Conservation (phyloP, 2,113 vertebrate genomes). For the Mormyrus iriodes region DNA sequence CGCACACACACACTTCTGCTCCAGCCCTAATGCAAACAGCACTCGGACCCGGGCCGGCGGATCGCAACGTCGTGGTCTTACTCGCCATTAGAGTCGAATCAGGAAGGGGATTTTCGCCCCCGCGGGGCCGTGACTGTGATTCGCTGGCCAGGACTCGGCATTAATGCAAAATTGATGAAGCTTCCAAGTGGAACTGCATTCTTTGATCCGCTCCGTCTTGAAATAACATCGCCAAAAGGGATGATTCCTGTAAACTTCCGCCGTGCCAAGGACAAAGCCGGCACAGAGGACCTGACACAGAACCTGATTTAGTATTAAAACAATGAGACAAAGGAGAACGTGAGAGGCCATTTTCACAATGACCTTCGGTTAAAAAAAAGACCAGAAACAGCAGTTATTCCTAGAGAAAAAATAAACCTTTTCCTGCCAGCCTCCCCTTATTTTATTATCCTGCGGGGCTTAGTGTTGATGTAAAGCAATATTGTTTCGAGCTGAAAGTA, state of each 20-base stretch:
- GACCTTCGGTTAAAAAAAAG: conserved; percentile 59
- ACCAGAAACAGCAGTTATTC: conserved; percentile 72
- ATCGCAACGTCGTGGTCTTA: conserved; percentile 46
- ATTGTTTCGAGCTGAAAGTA: conserved; percentile 83
- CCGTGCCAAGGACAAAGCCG: conserved; percentile 68
- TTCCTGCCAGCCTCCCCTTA: conserved; percentile 53
- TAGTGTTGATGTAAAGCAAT: conserved; percentile 80
- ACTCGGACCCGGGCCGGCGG: conserved; percentile 23
- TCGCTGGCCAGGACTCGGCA: conserved; percentile 56
- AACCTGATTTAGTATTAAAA: conserved; percentile 65
- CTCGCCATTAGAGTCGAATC: conserved; percentile 61
- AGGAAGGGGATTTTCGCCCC: conserved; percentile 61
- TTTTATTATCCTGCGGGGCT: conserved; percentile 30
- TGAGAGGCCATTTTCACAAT: conserved; percentile 75
- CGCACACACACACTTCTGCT: conserved; percentile 36
- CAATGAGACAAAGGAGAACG: conserved; percentile 64
- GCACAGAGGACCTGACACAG: conserved; percentile 69
- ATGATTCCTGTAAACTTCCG: conserved; percentile 77
- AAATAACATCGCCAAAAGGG: conserved; percentile 78
- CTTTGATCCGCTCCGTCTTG: conserved; percentile 78
- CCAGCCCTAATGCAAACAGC: conserved; percentile 41
- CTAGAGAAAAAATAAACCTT: conserved; percentile 69
- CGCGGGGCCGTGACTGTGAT: conserved; percentile 65
- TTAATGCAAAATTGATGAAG: conserved; percentile 81
- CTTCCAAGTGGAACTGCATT: conserved; percentile 72